phyloP scores from a whole-genome alignment of 2,797 vertebrate genomes.

The Siniperca undulata region DNA sequence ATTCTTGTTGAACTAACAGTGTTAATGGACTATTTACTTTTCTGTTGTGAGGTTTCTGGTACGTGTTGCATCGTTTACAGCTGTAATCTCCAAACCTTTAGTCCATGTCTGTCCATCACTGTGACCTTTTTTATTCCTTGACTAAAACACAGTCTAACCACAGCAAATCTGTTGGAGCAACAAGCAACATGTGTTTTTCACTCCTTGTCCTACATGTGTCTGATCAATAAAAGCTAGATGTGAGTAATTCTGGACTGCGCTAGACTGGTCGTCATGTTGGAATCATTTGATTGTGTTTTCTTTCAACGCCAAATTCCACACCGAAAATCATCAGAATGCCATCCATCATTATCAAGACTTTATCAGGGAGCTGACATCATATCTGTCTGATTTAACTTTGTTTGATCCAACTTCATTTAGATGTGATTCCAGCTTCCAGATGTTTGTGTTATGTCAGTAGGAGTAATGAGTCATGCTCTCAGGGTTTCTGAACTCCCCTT shows the following conservation, averaged over 20 bases:
- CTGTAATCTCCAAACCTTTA: not conserved
- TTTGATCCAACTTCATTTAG: conserved; percentile 52
- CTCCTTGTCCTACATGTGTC: not conserved
- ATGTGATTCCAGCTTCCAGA: conserved; percentile 35
- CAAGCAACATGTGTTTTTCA: conserved; percentile 9
- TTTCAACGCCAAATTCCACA: conserved; percentile 8
- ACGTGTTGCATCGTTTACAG: not conserved
- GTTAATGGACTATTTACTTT: too few species aligned
- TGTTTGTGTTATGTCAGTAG: conserved; percentile 55
- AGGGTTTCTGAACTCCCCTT: conserved; percentile 20
- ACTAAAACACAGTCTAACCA: not conserved
- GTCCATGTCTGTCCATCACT: not conserved
- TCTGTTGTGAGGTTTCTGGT: not conserved
- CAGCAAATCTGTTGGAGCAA: not conserved
- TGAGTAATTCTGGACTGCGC: not conserved
- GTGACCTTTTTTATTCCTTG: not conserved
- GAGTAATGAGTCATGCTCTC: conserved; percentile 47
- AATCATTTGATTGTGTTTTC: not conserved
- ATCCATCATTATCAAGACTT: conserved; percentile 4
- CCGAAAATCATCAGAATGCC: not conserved
- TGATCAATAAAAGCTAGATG: conserved; percentile 19
- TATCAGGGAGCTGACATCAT: conserved; percentile 49
- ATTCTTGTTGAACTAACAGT: not conserved
- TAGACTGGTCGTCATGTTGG: conserved; percentile 11
- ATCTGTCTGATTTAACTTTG: conserved; percentile 37